phyloP scores from a whole-genome alignment of 2,113 vertebrate genomes.

The Urocitellus parryii region DNA sequence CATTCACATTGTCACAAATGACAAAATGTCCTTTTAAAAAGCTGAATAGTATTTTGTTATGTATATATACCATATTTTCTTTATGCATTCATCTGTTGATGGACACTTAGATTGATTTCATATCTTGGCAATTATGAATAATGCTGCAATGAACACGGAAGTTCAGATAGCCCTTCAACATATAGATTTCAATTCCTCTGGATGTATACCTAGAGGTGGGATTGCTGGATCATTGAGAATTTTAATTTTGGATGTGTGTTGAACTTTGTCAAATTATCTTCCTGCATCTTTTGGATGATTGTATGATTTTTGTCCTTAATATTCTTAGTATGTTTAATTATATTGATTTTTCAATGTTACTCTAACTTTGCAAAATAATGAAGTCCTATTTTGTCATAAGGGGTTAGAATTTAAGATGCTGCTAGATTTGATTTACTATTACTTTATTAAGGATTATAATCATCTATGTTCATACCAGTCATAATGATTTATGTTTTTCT shows the following conservation, averaged over 20 bases:
- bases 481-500: constrained; percentile 17
- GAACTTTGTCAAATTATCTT: constrained; percentile 22
- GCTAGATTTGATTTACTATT: constrained; percentile 28
- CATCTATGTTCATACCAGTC: neutral
- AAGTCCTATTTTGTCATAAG: constrained; percentile 7
- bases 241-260: neutral
- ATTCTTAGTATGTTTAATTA: constrained; percentile 40
- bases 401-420: neutral
- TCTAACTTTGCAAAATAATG: constrained; percentile 28
- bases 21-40: neutral
- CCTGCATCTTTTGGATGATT: constrained; percentile 1
- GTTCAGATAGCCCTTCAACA: neutral
- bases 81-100: neutral
- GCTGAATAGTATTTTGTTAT: neutral
- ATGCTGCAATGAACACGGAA: neutral
- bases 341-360: constrained; percentile 32
- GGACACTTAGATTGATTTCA: neutral
- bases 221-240: neutral
- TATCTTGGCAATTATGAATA: neutral
- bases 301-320: constrained; percentile 1
- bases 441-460: constrained; percentile 6
- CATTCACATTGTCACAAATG: neutral
- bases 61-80: neutral
- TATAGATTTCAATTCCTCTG: neutral
- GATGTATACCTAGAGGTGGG: neutral